Evolutionary conservation across 2,888 invertebrate species (phyloP).

Genomic region (Eurois occulta): DNA sequence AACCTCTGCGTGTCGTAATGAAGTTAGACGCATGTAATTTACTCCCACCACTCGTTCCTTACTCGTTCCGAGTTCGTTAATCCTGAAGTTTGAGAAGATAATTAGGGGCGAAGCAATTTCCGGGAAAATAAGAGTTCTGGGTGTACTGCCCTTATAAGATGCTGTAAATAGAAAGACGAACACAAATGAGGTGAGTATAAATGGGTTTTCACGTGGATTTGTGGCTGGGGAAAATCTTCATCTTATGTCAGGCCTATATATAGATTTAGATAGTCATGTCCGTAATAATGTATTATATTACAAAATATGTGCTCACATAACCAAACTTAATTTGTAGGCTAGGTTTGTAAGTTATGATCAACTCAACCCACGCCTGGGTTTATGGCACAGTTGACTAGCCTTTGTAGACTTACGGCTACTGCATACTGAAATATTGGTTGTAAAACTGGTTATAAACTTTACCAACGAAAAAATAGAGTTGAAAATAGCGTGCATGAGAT

Average conservation of each 20-base stretch:
- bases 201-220: constrained; percentile 5
- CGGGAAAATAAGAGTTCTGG: constrained; percentile 62
- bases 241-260: neutral
- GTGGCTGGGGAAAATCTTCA: neutral
- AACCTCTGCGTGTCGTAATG: constrained; percentile 69
- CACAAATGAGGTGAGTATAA: constrained; percentile 30
- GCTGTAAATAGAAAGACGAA: constrained; percentile 27
- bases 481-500: neutral
- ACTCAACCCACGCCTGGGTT: neutral
- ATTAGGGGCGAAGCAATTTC: constrained; percentile 77
- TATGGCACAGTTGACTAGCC: neutral
- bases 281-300: neutral
- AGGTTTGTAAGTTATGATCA: neutral
- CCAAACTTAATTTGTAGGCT: neutral
- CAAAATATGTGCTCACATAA: neutral
- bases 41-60: constrained; percentile 61
- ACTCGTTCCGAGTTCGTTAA: constrained; percentile 73
- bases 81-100: constrained; percentile 78
- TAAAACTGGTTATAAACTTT: neutral
- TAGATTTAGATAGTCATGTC: neutral
- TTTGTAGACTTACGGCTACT: neutral
- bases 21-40: constrained; percentile 77
- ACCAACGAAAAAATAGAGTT: neutral
- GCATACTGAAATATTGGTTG: neutral
- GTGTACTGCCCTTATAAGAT: constrained; percentile 34